Conservation (phyloP, 2,888 invertebrate species). For the Amiota mariae region DNA sequence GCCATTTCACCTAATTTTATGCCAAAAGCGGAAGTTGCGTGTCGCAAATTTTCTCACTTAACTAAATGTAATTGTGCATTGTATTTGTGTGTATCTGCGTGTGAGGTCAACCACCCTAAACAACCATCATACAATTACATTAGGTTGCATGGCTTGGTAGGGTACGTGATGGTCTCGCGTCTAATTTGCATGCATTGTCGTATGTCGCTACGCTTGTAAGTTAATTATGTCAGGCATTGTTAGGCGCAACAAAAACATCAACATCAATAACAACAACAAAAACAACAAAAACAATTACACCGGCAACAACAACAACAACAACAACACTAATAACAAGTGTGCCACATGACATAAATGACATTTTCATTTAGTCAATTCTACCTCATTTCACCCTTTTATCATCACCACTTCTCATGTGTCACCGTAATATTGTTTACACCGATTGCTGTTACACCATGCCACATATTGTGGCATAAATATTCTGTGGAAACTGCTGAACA, state of each 20-base stretch:
- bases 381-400: conserved; percentile 11
- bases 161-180: conserved; percentile 20
- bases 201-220: conserved; percentile 43
- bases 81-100: neutral
- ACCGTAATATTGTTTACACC: conserved; percentile 11
- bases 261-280: conserved; percentile 30
- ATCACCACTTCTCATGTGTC: no score
- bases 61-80: neutral
- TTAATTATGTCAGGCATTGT: conserved; percentile 52
- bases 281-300: conserved; percentile 34
- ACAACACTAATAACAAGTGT: conserved; percentile 18
- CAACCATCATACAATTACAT: conserved; percentile 10
- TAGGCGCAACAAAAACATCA: conserved; percentile 4
- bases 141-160: neutral
- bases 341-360: conserved; percentile 32
- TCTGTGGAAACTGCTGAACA: conserved; percentile 28
- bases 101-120: neutral
- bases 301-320: conserved; percentile 29
- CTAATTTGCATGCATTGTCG: conserved; percentile 63
- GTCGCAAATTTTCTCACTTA: conserved; percentile 40
- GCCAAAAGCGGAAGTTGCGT: conserved; percentile 14
- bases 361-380: conserved; percentile 30
- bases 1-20: neutral
- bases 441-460: conserved; percentile 25
- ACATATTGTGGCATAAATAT: conserved; percentile 26